phyloP scores from a whole-genome alignment of 2,888 invertebrate species.

The Candidula unifasciata region DNA sequence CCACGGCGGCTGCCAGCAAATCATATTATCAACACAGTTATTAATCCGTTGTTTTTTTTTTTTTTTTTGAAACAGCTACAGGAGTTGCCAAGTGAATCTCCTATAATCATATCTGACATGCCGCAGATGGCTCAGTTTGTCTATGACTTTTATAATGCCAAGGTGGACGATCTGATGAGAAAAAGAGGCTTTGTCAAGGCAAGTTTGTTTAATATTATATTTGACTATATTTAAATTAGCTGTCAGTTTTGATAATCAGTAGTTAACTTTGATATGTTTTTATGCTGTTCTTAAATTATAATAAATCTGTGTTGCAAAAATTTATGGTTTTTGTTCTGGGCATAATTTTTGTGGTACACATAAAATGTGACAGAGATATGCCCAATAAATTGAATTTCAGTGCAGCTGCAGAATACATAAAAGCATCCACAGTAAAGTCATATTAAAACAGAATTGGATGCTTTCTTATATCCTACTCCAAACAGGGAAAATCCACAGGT shows the following conservation, averaged over 20 bases:
- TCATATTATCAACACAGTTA: slow-evolving; percentile 3
- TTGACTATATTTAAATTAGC: background rate
- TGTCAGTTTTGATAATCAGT: background rate
- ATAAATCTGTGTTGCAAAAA: too few relatives aligned
- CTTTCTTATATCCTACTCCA: too few relatives aligned
- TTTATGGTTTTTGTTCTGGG: too few relatives aligned
- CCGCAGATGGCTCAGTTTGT: slow-evolving; percentile 96
- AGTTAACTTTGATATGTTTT: background rate
- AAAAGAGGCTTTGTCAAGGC: slow-evolving; percentile 63
- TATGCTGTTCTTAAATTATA: too few relatives aligned
- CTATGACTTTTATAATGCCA: slow-evolving; percentile 87
- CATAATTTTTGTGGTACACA: too few relatives aligned
- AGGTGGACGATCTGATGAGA: slow-evolving; percentile 67
- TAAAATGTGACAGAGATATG: too few relatives aligned
- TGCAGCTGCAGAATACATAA: too few relatives aligned
- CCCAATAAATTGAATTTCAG: too few relatives aligned
- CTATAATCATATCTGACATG: slow-evolving; percentile 89
- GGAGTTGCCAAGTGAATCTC: slow-evolving; percentile 65
- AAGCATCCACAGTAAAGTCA: too few relatives aligned
- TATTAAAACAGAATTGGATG: too few relatives aligned
- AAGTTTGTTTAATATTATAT: slow-evolving; percentile 10
- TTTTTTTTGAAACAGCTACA: slow-evolving; percentile 55
- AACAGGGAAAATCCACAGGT: too few relatives aligned
- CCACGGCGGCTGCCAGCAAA: too few relatives aligned
- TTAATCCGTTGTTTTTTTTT: background rate